Evolutionary conservation across 2,113 vertebrate species (phyloP), one percentile per base, ranked within the genome.

Genomic region (Scomber scombrus): DNA sequence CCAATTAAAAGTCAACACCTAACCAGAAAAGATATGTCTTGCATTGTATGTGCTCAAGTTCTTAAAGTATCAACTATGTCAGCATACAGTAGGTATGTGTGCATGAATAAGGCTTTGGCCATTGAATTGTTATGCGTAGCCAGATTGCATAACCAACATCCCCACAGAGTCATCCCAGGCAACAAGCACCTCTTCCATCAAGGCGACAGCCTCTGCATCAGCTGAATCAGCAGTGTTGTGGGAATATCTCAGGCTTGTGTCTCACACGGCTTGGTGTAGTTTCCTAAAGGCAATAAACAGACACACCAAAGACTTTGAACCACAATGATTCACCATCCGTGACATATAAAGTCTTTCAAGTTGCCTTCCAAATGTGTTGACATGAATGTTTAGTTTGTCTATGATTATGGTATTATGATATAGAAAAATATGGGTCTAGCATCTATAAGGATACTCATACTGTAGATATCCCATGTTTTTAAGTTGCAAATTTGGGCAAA

Each of bases 61-160:
- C 13, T 31, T 19, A 23, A 60, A 29, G 14, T 66, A 65, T 70
- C 40, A 74, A 45, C n/a, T 47, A n/a, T 58, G 18, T 69, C 73
- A 61, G 34, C 47, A 60, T 40, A 51, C 46, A 58, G n/a, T 29
- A 69, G 71, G 26, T 54, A 65, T 58, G 58, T 60, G 26, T 26
- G 66, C 43, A 34, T 15, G 2, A 79, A 62, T 34, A 54, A 16
- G 46, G 11, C 46, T 45, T 70, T 84, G 54, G 60, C 74, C 18
- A 26, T 15, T 78, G 62, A 19, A 60, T 57, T 73, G 73, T 67
- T 81, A 71, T 75, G 49, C 79, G 69, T 65, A 19, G 19, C 45
- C 43, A 68, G 70, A 82, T 76, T 88, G 81, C 71, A 71, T 77
- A 81, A 81, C 49, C 65, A 76, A 29, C 69, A 77, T 80, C 46